Conservation (phyloP, 2,113 vertebrate genomes). For the Colaptes auratus region DNA sequence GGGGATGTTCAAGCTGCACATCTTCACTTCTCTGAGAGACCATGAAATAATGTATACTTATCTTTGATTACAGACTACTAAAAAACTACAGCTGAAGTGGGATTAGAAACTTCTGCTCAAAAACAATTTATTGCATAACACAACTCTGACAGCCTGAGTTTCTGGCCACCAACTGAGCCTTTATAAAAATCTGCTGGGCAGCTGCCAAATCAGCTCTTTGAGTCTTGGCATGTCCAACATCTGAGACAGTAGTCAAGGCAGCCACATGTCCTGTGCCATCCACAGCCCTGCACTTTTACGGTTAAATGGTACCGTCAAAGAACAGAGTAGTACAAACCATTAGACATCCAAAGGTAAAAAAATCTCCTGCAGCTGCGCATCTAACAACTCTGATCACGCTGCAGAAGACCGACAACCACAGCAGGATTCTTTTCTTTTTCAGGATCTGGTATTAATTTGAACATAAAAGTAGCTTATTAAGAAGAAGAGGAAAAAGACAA, state of each 20-base stretch:
- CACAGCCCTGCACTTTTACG: background rate
- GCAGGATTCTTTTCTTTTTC: constrained; percentile 1
- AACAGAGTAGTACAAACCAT: background rate
- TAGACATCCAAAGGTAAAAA: background rate
- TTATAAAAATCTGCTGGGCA: constrained; percentile 78
- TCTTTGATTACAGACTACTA: constrained; percentile 63
- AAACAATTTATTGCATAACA: constrained; percentile 77
- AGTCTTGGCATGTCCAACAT: constrained; percentile 67
- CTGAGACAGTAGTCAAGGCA: constrained; percentile 68
- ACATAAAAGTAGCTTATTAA: constrained; percentile 39
- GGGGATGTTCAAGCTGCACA: background rate
- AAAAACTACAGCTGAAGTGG: constrained; percentile 69
- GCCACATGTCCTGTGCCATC: constrained; percentile 58
- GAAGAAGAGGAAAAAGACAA: background rate
- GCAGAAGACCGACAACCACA: background rate
- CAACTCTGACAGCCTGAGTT: constrained; percentile 72
- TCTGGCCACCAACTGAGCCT: constrained; percentile 77
- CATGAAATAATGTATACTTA: constrained; percentile 55
- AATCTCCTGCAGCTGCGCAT: background rate
- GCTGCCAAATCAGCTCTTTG: constrained; percentile 78
- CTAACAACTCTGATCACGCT: constrained; percentile 6
- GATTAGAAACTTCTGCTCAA: constrained; percentile 77
- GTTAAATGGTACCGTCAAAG: background rate
- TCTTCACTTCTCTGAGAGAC: constrained; percentile 48
- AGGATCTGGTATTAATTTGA: constrained; percentile 39